A percentile compares a stretch with the other conserved stretches of the same genome.
Evolutionary conservation across 2,113 vertebrate species (phyloP).

Genomic region (Trachemys scripta): DNA sequence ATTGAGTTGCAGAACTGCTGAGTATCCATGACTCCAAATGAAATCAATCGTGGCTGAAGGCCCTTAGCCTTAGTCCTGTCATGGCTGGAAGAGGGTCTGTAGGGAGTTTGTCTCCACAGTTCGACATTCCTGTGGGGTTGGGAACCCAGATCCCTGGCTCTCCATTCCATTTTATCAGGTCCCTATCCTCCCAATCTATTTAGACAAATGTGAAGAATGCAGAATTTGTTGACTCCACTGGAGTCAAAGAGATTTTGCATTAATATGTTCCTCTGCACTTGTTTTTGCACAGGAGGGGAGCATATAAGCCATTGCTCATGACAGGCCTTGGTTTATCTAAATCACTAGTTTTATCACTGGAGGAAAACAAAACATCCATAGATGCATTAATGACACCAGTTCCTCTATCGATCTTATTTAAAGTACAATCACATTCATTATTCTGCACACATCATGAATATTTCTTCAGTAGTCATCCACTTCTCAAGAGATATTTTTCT

Average conservation of each 20-base stretch:
- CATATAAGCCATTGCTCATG: fast-evolving
- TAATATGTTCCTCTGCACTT: background rate
- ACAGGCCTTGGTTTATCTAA: background rate
- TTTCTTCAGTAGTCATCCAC: background rate
- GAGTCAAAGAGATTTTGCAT: background rate
- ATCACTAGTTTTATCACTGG: background rate
- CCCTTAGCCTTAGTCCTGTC: background rate
- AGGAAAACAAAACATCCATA: background rate
- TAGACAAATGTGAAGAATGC: background rate
- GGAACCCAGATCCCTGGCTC: background rate
- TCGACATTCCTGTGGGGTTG: background rate
- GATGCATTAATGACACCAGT: background rate
- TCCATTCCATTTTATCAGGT: background rate
- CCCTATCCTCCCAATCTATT: background rate
- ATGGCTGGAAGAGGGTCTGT: background rate
- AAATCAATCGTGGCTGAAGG: background rate
- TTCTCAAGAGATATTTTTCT: conserved; percentile 1
- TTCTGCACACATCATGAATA: background rate
- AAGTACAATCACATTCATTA: background rate
- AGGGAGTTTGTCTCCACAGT: background rate
- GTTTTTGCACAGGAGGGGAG: background rate
- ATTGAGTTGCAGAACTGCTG: background rate
- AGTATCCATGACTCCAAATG: background rate
- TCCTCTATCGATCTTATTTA: conserved; percentile 7
- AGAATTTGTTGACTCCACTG: background rate